phyloP scores from a whole-genome alignment of 1,140 invertebrate species.

The Melipona quadrifasciata region DNA sequence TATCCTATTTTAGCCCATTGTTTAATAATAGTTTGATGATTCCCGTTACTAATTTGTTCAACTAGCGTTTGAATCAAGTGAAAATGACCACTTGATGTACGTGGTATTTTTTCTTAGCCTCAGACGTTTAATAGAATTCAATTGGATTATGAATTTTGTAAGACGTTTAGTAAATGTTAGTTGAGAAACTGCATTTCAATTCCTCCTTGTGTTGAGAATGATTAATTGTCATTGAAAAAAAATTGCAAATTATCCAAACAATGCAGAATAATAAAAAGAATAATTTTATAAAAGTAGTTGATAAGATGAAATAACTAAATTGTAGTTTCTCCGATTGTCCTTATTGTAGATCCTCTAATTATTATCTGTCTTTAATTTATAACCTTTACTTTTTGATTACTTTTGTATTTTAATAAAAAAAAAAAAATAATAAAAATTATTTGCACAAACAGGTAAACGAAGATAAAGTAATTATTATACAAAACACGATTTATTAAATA shows the following conservation, averaged over 20 bases:
- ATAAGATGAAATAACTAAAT: neutral
- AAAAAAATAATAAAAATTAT: neutral
- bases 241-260: neutral
- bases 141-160: neutral
- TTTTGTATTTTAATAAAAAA: neutral
- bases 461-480: neutral
- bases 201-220: neutral
- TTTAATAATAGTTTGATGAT: constrained; percentile 34
- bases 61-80: neutral
- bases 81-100: neutral
- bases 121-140: neutral
- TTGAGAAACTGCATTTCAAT: neutral
- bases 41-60: neutral
- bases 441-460: neutral
- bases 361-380: neutral
- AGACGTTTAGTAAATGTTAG: neutral
- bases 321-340: too few relatives aligned
- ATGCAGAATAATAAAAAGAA: neutral
- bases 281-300: neutral
- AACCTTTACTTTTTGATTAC: too few relatives aligned
- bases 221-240: neutral
- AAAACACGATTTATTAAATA: too few relatives aligned
- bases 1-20: neutral
- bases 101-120: neutral
- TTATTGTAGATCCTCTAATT: too few relatives aligned